A percentile compares a stretch with the other conserved stretches of the same genome.
Evolutionary conservation across 2,797 vertebrate genomes (phyloP).

Genomic region (Cossypha dichroa): DNA sequence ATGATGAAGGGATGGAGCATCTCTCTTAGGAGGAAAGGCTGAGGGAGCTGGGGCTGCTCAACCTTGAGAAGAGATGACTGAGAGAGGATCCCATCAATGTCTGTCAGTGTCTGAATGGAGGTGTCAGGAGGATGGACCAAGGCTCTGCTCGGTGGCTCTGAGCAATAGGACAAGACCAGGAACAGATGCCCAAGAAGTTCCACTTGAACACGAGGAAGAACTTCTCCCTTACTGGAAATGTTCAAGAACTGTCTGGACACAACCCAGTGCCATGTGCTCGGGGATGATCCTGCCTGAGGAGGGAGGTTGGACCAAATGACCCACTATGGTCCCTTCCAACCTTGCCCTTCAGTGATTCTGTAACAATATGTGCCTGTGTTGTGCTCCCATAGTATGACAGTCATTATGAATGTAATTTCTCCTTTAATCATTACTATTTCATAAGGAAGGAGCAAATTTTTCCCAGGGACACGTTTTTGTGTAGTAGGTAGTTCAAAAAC

Average conservation of each 20-base stretch:
- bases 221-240: too few relatives aligned
- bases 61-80: fast-evolving
- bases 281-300: neutral
- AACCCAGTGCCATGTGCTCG: neutral
- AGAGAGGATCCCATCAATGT: neutral
- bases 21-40: neutral
- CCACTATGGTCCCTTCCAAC: neutral
- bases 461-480: neutral
- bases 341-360: neutral
- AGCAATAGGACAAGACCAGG: neutral
- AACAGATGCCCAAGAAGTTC: neutral
- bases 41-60: neutral
- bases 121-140: neutral
- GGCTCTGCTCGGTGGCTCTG: fast-evolving
- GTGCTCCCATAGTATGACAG: neutral
- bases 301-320: neutral
- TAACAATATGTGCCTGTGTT: neutral
- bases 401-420: neutral
- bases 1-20: neutral
- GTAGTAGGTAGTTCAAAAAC: neutral
- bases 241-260: neutral
- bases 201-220: neutral
- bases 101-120: neutral
- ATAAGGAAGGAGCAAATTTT: neutral
- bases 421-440: neutral